Base-by-base conservation (phyloP, 2,888 invertebrate genomes). In the Tuberolachnus salignus region DNA sequence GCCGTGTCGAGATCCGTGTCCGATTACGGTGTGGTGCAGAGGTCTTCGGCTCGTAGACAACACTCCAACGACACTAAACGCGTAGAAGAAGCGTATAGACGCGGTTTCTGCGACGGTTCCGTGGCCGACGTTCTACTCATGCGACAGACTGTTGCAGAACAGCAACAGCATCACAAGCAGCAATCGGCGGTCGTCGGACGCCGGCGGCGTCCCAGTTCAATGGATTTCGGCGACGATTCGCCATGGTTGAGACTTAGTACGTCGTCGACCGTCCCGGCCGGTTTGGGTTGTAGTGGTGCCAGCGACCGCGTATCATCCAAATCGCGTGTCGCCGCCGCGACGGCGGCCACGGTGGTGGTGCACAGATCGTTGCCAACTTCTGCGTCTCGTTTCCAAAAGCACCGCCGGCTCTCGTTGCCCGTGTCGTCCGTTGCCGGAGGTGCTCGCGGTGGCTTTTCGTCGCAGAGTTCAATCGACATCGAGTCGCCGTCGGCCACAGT, bases 391-490 rank as follows among this genome's bases (percentile, higher is more conserved):
- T 83, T 21, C 21, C 71, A 64, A 4, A 34, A 72, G 8, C 80
- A 71, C 53, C 71, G 80, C 13, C 61, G 72, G 51, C 72, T 72
- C 3, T 72, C 80, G 23, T 72, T 72, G 23, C 71, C 80, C 57
- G 53, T 80, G 16, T 64, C 80, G 21, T 49, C 61, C 53, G 19
- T 10, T 13, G 70, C 11, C 14, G 14, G 10, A 11, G 49, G 46
- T 46, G 14, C 4, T 23, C 19, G n/a, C 46, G 13, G 13, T 44
- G 6, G 6, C 34, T 59, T 55, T 59, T 80, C 81, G 23, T 70
- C 70, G 83, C n/a, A 55, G 9, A 89, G 89, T 10, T 80, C 87
- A 86, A 46, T 83, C 82, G 21, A 82, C 81, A 59, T 82, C 67
- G 64, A 82, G 81, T 61, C 83, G 82, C 75, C 72, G 80, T n/a